phyloP scores from a whole-genome alignment of 2,113 vertebrate genomes.

The Cavia porcellus region DNA sequence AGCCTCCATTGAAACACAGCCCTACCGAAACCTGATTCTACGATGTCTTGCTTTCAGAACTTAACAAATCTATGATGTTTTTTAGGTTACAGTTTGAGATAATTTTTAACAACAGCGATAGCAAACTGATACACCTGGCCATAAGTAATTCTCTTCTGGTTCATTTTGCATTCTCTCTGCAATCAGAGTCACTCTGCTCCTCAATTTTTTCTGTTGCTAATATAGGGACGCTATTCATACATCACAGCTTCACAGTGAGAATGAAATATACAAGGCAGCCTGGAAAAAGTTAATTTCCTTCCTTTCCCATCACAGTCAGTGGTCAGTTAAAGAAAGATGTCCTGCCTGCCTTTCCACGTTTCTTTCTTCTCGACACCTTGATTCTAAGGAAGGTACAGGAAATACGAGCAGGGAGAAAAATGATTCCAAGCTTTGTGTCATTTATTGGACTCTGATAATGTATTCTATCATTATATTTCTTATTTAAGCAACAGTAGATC shows the following conservation, averaged over 20 bases:
- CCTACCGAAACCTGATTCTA: not conserved
- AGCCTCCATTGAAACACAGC: not conserved
- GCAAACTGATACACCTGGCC: not conserved
- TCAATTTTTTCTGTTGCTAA: not conserved
- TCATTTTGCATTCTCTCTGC: rapidly evolving
- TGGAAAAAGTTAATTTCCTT: not conserved
- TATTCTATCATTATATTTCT: not conserved
- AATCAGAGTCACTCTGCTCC: not conserved
- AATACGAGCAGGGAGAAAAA: not conserved
- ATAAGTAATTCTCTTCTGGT: not conserved
- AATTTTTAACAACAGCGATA: not conserved
- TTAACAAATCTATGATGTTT: not conserved
- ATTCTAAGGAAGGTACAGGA: not conserved
- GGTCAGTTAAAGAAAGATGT: not conserved
- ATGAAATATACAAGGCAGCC: not conserved
- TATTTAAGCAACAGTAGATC: not conserved
- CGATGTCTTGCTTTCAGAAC: not conserved
- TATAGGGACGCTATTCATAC: not conserved
- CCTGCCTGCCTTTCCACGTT: not conserved
- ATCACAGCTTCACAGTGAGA: not conserved
- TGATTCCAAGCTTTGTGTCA: not conserved
- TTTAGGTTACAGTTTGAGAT: not conserved
- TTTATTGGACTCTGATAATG: not conserved
- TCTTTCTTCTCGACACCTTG: not conserved
- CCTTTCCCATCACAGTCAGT: not conserved